Evolutionary conservation across 2,113 vertebrate species (phyloP).

Genomic region (Heliornis fulica): DNA sequence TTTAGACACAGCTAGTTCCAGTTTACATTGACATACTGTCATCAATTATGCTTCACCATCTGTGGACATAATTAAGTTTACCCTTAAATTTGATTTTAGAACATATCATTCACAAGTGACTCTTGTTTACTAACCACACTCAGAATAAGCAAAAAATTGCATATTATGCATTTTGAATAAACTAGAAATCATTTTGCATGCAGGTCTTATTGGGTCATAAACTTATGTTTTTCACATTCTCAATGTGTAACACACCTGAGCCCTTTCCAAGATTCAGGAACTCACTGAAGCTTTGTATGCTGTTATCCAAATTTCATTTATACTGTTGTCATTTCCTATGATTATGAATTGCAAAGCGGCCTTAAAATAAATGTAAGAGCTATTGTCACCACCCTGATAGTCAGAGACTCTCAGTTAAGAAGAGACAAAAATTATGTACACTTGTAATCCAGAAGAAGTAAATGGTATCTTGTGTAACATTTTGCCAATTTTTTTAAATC

Average conservation of each 20-base stretch:
- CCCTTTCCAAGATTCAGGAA: background rate
- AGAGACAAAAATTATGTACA: background rate
- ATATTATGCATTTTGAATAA: slow-evolving; percentile 30
- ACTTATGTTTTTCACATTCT: background rate
- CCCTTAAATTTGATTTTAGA: slow-evolving; percentile 73
- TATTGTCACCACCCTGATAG: background rate
- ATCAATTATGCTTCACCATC: slow-evolving; percentile 76
- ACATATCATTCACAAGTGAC: slow-evolving; percentile 67
- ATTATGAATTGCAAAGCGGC: background rate
- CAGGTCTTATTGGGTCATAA: background rate
- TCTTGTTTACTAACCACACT: slow-evolving; percentile 68
- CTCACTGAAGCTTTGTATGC: background rate
- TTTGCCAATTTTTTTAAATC: background rate
- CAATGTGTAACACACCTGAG: background rate
- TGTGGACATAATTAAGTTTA: slow-evolving; percentile 77
- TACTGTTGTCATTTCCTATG: background rate
- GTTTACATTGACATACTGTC: slow-evolving; percentile 68
- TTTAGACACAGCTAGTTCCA: slow-evolving; percentile 70
- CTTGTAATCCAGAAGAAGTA: background rate
- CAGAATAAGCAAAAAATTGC: slow-evolving; percentile 42
- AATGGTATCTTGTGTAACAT: background rate
- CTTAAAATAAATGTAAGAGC: background rate
- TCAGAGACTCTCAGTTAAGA: background rate
- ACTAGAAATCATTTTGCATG: background rate
- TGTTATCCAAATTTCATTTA: background rate